Evolutionary conservation across 1,140 invertebrate species (phyloP).

Genomic region (Contarinia nasturtii): DNA sequence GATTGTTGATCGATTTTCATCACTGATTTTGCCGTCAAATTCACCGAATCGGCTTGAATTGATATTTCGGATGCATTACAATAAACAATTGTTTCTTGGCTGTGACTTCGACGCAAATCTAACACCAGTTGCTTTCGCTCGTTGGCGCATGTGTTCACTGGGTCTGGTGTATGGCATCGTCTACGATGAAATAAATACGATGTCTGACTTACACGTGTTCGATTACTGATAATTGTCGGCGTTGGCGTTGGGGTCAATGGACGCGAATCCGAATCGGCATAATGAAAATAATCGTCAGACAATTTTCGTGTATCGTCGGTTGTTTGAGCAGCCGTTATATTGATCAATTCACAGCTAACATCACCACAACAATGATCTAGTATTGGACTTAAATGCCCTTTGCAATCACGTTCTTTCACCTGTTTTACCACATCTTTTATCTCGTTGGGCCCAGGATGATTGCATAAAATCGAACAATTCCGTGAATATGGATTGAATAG

Average conservation of each 20-base stretch:
- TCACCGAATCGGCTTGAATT: slow-evolving; percentile 10
- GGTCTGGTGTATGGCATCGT: slow-evolving; percentile 29
- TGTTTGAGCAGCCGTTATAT: not conserved
- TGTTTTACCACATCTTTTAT: slow-evolving; percentile 49
- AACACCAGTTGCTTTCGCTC: slow-evolving; percentile 22
- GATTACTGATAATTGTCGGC: slow-evolving; percentile 44
- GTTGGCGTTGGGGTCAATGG: slow-evolving; percentile 49
- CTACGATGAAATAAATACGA: slow-evolving; percentile 20
- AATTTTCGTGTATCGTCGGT: slow-evolving; percentile 17
- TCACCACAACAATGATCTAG: not conserved
- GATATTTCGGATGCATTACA: slow-evolving; percentile 23
- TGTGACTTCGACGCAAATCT: slow-evolving; percentile 17
- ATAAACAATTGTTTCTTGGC: slow-evolving; percentile 19
- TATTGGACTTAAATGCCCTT: not conserved
- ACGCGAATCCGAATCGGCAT: slow-evolving; percentile 60
- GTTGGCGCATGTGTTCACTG: slow-evolving; percentile 20
- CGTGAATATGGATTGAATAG: slow-evolving; percentile 60
- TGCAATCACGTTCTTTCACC: slow-evolving; percentile 33
- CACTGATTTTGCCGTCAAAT: slow-evolving; percentile 8
- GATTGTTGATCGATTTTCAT: not conserved
- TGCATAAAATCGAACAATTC: slow-evolving; percentile 60
- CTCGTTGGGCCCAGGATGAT: slow-evolving; percentile 55
- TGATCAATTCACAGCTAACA: not conserved
- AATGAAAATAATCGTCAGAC: slow-evolving; percentile 43
- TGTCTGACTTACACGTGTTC: slow-evolving; percentile 21